Percentiles rank a stretch among this genome's conserved stretches.
Evolutionary conservation across 2,113 vertebrate genomes (phyloP).

Genomic region (Sinocyclocheilus anshuiensis): DNA sequence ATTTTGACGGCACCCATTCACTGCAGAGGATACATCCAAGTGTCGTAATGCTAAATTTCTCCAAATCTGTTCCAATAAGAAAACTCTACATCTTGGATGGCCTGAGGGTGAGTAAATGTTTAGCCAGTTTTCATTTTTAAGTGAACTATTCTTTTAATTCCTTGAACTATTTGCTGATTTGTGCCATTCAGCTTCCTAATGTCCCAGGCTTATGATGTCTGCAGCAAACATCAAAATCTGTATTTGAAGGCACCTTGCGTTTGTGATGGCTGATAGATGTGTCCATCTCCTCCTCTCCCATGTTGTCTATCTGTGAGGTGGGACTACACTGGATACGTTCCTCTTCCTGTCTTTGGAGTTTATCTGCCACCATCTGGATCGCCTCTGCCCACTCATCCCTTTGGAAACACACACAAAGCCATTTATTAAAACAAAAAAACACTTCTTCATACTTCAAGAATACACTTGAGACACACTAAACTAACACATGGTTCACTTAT

Average conservation of each 20-base stretch:
- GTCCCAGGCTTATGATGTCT: not conserved
- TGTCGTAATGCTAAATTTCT: too few species aligned
- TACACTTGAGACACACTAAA: not conserved
- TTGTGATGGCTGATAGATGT: constrained; percentile 95
- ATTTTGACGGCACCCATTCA: too few species aligned
- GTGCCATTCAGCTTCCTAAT: not conserved
- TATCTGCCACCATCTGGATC: constrained; percentile 96
- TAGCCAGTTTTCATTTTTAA: too few species aligned
- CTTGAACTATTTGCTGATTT: not conserved
- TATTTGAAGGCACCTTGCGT: constrained; percentile 85
- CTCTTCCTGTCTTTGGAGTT: constrained; percentile 95
- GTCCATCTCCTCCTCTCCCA: constrained; percentile 97
- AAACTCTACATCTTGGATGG: too few species aligned
- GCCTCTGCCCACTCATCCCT: constrained; percentile 99
- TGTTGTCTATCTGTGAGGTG: constrained; percentile 94
- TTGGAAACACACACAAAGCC: constrained; percentile 49
- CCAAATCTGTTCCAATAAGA: too few species aligned
- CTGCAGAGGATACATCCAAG: too few species aligned
- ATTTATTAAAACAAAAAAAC: constrained; percentile 3
- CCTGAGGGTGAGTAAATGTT: too few species aligned
- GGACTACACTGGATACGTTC: constrained; percentile 96
- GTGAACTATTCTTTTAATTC: too few species aligned
- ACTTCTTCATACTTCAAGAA: not conserved
- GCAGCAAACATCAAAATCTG: not conserved
- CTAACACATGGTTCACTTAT: not conserved